Evolutionary conservation across 2,113 vertebrate species (phyloP).

Genomic region (Myrmecophaga tridactyla): DNA sequence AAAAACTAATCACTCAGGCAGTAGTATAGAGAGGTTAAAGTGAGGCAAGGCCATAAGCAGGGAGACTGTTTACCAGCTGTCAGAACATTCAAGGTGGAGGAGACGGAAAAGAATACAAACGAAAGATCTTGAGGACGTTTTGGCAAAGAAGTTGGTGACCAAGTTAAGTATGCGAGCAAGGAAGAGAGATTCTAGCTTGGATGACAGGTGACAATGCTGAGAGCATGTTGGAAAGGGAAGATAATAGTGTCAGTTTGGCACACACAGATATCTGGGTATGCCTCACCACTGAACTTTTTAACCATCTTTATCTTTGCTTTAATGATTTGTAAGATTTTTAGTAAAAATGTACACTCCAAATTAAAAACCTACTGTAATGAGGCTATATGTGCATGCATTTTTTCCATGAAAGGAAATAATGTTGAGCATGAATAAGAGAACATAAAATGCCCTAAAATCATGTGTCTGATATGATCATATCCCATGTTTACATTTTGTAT

Average conservation of each 20-base stretch:
- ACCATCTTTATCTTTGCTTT: neutral
- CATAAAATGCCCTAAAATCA: neutral
- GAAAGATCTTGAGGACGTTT: neutral
- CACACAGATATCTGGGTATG: neutral
- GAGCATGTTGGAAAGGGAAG: neutral
- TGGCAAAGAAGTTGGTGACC: neutral
- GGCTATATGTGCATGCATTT: neutral
- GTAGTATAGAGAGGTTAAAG: neutral
- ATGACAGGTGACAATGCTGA: neutral
- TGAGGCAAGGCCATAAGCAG: neutral
- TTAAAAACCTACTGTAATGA: neutral
- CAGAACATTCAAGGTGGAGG: neutral
- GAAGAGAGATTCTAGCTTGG: neutral
- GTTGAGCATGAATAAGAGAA: neutral
- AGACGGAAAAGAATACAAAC: neutral
- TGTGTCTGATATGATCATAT: neutral
- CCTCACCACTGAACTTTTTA: neutral
- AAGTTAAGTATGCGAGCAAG: neutral
- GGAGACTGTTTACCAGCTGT: neutral
- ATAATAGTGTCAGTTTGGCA: neutral
- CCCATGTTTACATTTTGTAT: neutral
- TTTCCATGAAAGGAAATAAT: conserved; percentile 23
- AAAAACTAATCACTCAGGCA: neutral
- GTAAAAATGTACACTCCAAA: neutral
- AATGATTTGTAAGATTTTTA: neutral